Conservation (phyloP, 2,797 vertebrate genomes). For the Benthosema pterotum region DNA sequence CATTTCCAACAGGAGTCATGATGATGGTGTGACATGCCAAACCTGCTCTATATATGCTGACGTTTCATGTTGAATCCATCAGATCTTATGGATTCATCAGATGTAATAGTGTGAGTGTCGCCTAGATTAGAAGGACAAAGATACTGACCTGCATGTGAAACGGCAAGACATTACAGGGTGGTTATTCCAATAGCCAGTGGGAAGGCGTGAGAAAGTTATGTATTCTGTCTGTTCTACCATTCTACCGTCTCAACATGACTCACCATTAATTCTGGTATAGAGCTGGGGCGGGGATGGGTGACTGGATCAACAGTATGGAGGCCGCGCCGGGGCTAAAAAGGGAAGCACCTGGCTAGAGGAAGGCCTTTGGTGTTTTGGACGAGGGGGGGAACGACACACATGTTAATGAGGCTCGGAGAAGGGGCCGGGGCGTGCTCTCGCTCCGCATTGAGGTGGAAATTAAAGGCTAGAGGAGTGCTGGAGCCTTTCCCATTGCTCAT, state of each 20-base stretch:
- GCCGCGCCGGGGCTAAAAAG: constrained; percentile 50
- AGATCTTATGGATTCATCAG: no score
- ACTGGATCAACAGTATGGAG: constrained; percentile 52
- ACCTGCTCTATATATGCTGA: no score
- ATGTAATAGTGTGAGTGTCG: no score
- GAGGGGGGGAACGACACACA: constrained; percentile 66
- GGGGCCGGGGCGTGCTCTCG: constrained; percentile 64
- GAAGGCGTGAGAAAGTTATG: constrained; percentile 45
- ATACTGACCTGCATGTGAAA: constrained; percentile 4
- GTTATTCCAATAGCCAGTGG: constrained; percentile 34
- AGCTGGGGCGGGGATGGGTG: constrained; percentile 52
- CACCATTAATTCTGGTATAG: constrained; percentile 54
- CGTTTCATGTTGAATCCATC: no score
- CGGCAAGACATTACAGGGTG: constrained; percentile 35
- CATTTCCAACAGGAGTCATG: no score
- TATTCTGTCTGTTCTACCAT: constrained; percentile 27
- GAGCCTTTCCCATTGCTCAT: constrained; percentile 77
- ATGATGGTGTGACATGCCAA: no score
- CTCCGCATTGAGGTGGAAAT: constrained; percentile 75
- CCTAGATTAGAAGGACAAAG: constrained; percentile 20
- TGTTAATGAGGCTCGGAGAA: constrained; percentile 73
- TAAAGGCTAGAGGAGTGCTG: constrained; percentile 70
- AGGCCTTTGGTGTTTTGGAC: constrained; percentile 71
- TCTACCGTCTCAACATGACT: constrained; percentile 57
- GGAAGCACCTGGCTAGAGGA: constrained; percentile 76